These are phyloP conservation scores for Acrobasis repandana DNA, from an alignment of 2,888 invertebrate species.

Conservation along the genomic window DNA sequence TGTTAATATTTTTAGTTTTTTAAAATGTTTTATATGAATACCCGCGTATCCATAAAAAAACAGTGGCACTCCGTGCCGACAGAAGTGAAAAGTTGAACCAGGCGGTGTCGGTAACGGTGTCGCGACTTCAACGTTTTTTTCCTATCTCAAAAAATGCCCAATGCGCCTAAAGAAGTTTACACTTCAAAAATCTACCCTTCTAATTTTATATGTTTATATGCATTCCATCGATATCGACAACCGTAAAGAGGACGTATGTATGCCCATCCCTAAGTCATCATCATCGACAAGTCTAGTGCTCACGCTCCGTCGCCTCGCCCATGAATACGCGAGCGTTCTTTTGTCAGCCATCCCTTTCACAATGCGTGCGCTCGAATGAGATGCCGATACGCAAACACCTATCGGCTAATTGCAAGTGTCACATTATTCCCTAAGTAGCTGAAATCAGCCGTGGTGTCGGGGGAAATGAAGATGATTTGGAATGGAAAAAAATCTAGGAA, in stretches of 20 bases:
- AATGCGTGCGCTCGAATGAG: constrained; percentile 45
- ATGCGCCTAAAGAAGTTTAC: too few relatives aligned
- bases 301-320: constrained; percentile 71
- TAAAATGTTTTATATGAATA: too few relatives aligned
- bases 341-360: constrained; percentile 51
- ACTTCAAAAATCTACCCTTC: too few relatives aligned
- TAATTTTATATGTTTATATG: too few relatives aligned
- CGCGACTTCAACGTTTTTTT: too few relatives aligned
- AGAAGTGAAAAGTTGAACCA: too few relatives aligned
- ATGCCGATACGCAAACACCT: constrained; percentile 26
- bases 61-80: too few relatives aligned
- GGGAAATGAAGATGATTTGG: background rate
- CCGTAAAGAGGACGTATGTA: background rate
- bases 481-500: background rate
- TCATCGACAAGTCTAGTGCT: constrained; percentile 76
- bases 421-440: constrained; percentile 11
- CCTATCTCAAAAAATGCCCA: too few relatives aligned
- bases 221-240: constrained; percentile 24
- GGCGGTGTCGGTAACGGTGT: too few relatives aligned
- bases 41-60: too few relatives aligned
- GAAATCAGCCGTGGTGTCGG: background rate
- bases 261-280: constrained; percentile 58
- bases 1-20: too few relatives aligned
- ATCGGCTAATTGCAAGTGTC: constrained; percentile 21
- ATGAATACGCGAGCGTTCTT: constrained; percentile 74